Percentiles rank a stretch among this genome's conserved stretches.
Evolutionary conservation across 2,888 invertebrate genomes (phyloP).

Genomic region (Tipula lateralis): DNA sequence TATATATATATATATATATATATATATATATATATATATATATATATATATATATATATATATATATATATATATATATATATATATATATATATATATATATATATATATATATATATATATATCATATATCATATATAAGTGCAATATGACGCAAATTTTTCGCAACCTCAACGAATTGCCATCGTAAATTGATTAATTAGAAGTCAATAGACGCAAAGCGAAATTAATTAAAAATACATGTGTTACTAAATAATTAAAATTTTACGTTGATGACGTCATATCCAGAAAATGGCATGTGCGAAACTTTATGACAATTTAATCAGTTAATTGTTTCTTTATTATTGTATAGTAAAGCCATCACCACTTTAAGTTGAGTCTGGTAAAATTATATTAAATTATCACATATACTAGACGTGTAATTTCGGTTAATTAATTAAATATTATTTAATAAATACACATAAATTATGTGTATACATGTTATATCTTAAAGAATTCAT

Average conservation of each 20-base stretch:
- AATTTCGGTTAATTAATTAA: neutral
- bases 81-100: too few relatives aligned
- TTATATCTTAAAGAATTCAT: neutral
- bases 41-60: too few relatives aligned
- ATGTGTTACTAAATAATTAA: neutral
- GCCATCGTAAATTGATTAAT: neutral
- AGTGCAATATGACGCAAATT: neutral
- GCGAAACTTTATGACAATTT: neutral
- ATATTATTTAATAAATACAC: neutral
- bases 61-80: too few relatives aligned
- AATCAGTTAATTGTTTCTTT: neutral
- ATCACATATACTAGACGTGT: neutral
- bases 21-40: too few relatives aligned
- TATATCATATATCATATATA: neutral
- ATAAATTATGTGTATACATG: neutral
- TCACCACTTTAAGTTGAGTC: neutral
- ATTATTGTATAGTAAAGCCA: too few relatives aligned
- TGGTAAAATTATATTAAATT: neutral
- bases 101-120: too few relatives aligned
- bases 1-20: too few relatives aligned
- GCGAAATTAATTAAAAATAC: neutral
- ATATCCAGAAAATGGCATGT: neutral
- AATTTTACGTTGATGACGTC: neutral
- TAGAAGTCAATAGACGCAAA: neutral
- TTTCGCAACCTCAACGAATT: neutral